A percentile compares a stretch with the other conserved stretches of the same genome.
Conservation (phyloP, 2,113 vertebrate genomes). For the Apistogramma diplotaenia region DNA sequence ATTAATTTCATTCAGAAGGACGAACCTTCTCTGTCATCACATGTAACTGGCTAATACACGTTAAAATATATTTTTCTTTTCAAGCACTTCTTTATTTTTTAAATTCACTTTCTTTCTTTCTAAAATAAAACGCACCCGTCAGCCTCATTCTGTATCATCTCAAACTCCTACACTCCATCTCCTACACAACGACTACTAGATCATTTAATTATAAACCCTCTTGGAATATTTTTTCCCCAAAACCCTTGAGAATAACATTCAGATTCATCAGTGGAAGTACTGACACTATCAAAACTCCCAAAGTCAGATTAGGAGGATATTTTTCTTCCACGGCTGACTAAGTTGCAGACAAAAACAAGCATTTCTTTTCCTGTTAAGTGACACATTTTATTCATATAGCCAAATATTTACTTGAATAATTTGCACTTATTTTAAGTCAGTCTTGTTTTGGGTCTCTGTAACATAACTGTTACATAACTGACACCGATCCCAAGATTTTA, state of each 20-base stretch:
- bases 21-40: neutral
- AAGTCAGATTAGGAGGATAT: neutral
- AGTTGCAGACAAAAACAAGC: neutral
- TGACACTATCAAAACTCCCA: fast-evolving
- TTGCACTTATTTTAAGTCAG: neutral
- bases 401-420: neutral
- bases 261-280: neutral
- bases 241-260: neutral
- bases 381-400: neutral
- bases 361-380: neutral
- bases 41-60: neutral
- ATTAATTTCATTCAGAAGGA: neutral
- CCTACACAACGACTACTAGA: neutral
- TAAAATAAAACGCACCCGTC: neutral
- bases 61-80: fast-evolving
- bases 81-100: neutral
- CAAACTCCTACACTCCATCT: neutral
- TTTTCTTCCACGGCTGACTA: neutral
- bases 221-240: neutral
- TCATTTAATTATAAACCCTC: neutral
- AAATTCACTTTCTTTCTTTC: neutral
- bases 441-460: neutral
- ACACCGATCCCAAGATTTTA: neutral
- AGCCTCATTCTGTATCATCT: neutral
- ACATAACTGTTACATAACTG: neutral